Conservation (phyloP, 1,140 invertebrate genomes). For the Amphibalanus amphitrite region DNA sequence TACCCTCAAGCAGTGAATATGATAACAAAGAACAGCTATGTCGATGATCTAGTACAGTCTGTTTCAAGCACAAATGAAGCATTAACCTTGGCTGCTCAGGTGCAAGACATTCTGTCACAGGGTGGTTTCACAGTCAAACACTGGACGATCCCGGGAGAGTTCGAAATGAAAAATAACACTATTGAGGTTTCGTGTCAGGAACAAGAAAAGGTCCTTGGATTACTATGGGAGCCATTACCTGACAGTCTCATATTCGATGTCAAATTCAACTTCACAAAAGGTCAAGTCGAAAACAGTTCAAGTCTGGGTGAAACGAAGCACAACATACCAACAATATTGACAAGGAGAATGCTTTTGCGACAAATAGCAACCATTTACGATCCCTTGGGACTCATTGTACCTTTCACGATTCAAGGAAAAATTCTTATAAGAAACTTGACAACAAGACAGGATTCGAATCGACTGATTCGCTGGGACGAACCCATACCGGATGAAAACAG, state of each 20-base stretch:
- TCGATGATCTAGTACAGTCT: constrained; percentile 6
- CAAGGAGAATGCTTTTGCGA: constrained; percentile 4
- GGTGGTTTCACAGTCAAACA: constrained; percentile 7
- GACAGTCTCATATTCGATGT: constrained; percentile 7
- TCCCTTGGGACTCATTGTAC: constrained; percentile 6
- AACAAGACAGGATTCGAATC: not conserved
- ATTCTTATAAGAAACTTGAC: constrained; percentile 12
- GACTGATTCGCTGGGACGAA: constrained; percentile 3
- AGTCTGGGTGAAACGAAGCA: not conserved
- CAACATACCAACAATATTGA: not conserved
- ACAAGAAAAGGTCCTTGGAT: constrained; percentile 10
- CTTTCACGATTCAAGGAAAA: constrained; percentile 9
- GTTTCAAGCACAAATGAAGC: not conserved
- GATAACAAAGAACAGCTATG: no score
- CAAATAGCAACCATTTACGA: constrained; percentile 8
- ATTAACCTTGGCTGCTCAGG: not conserved
- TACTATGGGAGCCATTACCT: constrained; percentile 8
- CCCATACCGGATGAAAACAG: constrained; percentile 4
- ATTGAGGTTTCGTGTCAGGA: not conserved
- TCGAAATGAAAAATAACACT: not conserved
- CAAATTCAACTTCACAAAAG: constrained; percentile 4
- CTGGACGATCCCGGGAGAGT: not conserved
- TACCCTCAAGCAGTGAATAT: no score
- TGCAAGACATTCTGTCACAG: constrained; percentile 3
- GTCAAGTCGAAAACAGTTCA: no score